Base-by-base conservation (phyloP, 2,888 invertebrate species). In the Mythimna pallens region DNA sequence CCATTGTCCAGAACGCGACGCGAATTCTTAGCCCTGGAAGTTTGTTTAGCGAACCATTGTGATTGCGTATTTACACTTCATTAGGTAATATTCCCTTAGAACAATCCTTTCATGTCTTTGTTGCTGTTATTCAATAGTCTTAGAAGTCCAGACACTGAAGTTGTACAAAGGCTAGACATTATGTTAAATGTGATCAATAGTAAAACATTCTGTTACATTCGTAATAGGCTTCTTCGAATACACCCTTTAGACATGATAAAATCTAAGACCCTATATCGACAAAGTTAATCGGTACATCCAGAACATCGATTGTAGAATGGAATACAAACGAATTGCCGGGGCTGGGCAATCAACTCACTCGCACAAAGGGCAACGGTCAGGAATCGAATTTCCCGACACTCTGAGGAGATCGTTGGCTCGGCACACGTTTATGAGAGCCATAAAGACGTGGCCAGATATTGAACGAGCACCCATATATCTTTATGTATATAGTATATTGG, bases 361-460 rank as follows among this genome's bases (percentile, higher is more conserved):
- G 61, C 84, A 86, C 84, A 89, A 89, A 89, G 88, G 81, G 87
- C 89, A 89, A 89, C 87, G 90, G 87, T 87, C 88, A 88, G 89
- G 89, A 85, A 88, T 93, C 93, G 89, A 90, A 89, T 93, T 93
- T 90, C 92, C 87, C 91, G 92, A 91, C 90, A 89, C 89, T 88
- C 83, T 84, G 90, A 87, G 88, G 90, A 89, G 90, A 89, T 91
- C 89, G 89, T 86, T 85, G 84, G 85, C 86, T 82, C 80, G 81
- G 87, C 84, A 71, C 86, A 88, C 88, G 86, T 93, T 93, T 93
- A 94, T 88, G 92, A 89, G 81, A 78, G 87, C 91, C 93, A 89
- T 93, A 93, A 93, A 93, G 89, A 91, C 91, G 91, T 90, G 90
- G 90, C 87, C 89, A 90, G 91, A 93, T 92, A 92, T 92, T 91